phyloP scores from a whole-genome alignment of 30 jellyfish, hydroid and myxozoan species.

The Haliclystus octoradiatus region DNA sequence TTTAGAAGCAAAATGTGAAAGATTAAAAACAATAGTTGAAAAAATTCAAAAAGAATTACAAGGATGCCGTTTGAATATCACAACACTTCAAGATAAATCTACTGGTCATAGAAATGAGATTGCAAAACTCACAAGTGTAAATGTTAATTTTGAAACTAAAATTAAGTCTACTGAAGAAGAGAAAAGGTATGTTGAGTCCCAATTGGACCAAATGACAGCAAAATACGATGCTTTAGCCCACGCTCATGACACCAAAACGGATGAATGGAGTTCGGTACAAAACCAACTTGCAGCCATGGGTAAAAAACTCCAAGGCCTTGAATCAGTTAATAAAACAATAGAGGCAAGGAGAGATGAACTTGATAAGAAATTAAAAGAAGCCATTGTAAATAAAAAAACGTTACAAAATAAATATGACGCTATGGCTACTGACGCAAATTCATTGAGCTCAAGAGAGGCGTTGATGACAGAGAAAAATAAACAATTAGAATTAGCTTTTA shows the following conservation, averaged over 20 bases:
- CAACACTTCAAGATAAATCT: constrained; percentile 13
- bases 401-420: not conserved
- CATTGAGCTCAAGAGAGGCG: constrained; percentile 15
- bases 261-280: not conserved
- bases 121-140: not conserved
- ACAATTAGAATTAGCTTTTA: not conserved
- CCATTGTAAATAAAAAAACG: not conserved
- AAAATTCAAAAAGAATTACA: constrained; percentile 19
- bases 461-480: not conserved
- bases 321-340: not conserved
- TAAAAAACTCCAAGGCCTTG: not conserved
- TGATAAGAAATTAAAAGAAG: not conserved
- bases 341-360: not conserved
- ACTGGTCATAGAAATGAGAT: constrained; percentile 8
- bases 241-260: not conserved
- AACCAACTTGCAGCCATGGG: not conserved
- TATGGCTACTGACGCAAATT: not conserved
- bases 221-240: not conserved
- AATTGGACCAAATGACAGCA: not conserved
- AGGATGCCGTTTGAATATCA: constrained; percentile 7
- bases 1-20: constrained; percentile 18
- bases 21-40: not conserved
- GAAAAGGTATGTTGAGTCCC: not conserved
- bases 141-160: not conserved
- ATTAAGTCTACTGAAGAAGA: not conserved